phyloP scores from a whole-genome alignment of 2,113 vertebrate genomes.

The Scomber scombrus region DNA sequence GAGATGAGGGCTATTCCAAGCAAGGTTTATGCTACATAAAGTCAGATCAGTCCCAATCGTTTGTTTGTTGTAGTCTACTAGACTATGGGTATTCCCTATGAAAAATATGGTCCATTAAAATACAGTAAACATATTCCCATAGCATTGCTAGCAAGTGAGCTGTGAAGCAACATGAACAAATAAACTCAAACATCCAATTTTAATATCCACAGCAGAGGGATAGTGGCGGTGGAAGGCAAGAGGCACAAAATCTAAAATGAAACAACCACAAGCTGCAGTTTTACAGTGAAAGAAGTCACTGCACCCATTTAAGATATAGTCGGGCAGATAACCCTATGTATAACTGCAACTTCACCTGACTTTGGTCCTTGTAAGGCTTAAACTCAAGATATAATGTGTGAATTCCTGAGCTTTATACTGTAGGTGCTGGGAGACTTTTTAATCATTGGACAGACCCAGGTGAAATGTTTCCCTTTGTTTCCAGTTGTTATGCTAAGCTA shows the following conservation, averaged over 20 bases:
- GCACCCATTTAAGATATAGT: neutral
- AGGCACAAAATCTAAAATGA: neutral
- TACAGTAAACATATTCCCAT: neutral
- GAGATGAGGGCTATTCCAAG: neutral
- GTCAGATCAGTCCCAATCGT: neutral
- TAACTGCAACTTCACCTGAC: neutral
- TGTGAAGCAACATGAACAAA: slow-evolving; percentile 20
- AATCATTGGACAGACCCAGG: too few species aligned
- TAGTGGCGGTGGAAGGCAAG: neutral
- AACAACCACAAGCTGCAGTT: neutral
- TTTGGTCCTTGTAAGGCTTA: too few species aligned
- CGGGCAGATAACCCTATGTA: too few species aligned
- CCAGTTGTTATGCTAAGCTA: too few species aligned
- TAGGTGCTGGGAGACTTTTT: too few species aligned
- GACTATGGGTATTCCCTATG: neutral
- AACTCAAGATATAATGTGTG: too few species aligned
- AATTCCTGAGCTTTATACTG: too few species aligned
- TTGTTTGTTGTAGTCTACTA: slow-evolving; percentile 9
- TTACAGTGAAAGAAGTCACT: neutral
- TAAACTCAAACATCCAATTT: neutral
- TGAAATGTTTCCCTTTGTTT: too few species aligned
- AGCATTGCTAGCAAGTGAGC: neutral
- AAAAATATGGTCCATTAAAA: neutral
- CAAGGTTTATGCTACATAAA: neutral
- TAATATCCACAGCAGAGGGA: neutral